Percentiles rank a stretch among this genome's conserved stretches.
Conservation (phyloP, 2,888 invertebrate genomes). For the Agrotis exclamationis region DNA sequence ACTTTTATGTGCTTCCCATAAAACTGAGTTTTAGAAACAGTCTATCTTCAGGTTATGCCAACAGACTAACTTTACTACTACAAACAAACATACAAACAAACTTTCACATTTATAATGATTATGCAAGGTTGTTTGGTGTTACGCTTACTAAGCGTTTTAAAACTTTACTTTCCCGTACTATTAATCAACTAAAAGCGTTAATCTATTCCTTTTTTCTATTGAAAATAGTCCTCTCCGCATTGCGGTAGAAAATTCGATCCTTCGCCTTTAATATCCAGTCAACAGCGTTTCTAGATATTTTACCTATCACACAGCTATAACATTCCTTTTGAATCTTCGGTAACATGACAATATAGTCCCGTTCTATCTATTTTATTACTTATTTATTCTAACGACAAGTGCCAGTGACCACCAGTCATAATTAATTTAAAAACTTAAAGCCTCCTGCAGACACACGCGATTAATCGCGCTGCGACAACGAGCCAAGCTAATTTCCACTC, state of each 20-base stretch:
- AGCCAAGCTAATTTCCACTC: too few species aligned
- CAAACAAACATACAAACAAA: too few species aligned
- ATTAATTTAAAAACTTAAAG: too few species aligned
- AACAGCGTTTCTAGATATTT: neutral
- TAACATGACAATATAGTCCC: too few species aligned
- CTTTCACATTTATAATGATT: too few species aligned
- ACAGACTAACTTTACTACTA: constrained; percentile 19
- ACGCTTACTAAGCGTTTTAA: neutral
- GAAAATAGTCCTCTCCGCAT: neutral
- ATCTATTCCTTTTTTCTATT: neutral
- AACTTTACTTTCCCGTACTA: neutral
- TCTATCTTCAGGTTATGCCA: constrained; percentile 22
- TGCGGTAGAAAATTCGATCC: constrained; percentile 6
- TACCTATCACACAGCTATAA: neutral
- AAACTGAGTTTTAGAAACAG: constrained; percentile 32
- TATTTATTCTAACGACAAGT: too few species aligned
- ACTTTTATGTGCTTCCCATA: constrained; percentile 39
- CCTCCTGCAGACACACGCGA: too few species aligned
- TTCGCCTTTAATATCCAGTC: neutral
- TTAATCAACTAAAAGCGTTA: neutral
- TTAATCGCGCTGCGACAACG: too few species aligned
- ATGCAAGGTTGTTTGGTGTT: neutral
- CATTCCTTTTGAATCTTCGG: too few species aligned
- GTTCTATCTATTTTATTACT: too few species aligned
- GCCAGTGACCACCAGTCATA: too few species aligned